These are phyloP conservation scores for Apocheima hispidaria DNA, from an alignment of 2,888 invertebrate species.

Conservation along the genomic window DNA sequence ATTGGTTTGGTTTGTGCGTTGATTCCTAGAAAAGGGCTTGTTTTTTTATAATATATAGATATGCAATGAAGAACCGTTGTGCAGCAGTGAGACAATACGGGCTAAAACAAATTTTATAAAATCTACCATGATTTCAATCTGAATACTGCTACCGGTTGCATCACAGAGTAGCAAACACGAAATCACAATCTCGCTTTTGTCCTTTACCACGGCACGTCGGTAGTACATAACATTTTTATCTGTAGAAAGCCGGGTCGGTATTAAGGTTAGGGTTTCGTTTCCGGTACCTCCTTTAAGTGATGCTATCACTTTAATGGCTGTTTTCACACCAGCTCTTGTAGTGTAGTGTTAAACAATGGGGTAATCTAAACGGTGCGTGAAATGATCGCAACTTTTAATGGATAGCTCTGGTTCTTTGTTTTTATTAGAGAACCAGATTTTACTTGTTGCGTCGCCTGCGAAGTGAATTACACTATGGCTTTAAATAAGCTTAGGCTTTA, in stretches of 20 bases:
- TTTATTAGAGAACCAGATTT: background rate
- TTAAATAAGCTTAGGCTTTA: too few relatives aligned
- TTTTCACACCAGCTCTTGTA: conserved; percentile 39
- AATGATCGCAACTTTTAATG: conserved; percentile 6
- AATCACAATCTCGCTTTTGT: conserved; percentile 55
- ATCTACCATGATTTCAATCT: conserved; percentile 15
- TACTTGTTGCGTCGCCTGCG: too few relatives aligned
- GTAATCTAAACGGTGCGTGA: conserved; percentile 17
- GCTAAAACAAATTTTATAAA: too few relatives aligned
- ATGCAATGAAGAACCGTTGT: too few relatives aligned
- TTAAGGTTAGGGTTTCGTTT: conserved; percentile 53
- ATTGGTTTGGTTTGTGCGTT: too few relatives aligned
- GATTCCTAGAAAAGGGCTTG: too few relatives aligned
- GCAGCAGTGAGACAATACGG: too few relatives aligned
- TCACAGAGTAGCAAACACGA: conserved; percentile 51
- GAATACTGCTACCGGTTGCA: conserved; percentile 33
- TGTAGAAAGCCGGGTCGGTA: conserved; percentile 63
- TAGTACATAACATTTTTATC: conserved; percentile 63
- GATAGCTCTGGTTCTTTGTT: background rate
- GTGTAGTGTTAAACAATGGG: conserved; percentile 23
- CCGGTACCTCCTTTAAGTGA: conserved; percentile 27
- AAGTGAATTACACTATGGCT: too few relatives aligned
- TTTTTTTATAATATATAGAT: too few relatives aligned
- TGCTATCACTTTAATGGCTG: conserved; percentile 42
- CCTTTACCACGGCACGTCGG: conserved; percentile 60